These are phyloP conservation scores for Pyrocoelia pectoralis DNA, from an alignment of 2,888 invertebrate genomes.

Conservation along the genomic window DNA sequence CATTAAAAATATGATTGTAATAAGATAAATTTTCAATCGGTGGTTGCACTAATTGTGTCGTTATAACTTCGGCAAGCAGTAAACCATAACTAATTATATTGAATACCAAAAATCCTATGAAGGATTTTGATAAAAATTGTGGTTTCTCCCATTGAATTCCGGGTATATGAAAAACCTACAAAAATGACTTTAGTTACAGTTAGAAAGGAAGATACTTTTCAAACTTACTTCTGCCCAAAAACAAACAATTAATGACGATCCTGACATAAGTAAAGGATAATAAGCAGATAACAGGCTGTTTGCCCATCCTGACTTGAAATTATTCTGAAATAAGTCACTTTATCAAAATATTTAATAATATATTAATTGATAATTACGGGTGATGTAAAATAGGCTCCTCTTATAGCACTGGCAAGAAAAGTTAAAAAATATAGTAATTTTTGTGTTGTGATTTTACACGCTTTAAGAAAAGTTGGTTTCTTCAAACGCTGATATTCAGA, in stretches of 20 bases:
- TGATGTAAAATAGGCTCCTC: slow-evolving; percentile 90
- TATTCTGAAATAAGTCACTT: slow-evolving; percentile 64
- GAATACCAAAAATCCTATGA: slow-evolving; percentile 88
- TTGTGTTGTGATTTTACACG: slow-evolving; percentile 88
- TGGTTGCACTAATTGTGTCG: slow-evolving; percentile 62
- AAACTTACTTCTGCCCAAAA: slow-evolving; percentile 90
- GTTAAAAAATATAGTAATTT: slow-evolving; percentile 89
- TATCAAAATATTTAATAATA: background rate
- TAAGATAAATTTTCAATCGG: slow-evolving; percentile 68
- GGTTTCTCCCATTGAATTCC: slow-evolving; percentile 89
- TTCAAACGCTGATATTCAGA: slow-evolving; percentile 85
- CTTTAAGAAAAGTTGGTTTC: slow-evolving; percentile 80
- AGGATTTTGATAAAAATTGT: slow-evolving; percentile 90
- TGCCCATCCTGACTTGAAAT: slow-evolving; percentile 85
- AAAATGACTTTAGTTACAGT: slow-evolving; percentile 10
- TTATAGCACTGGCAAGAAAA: slow-evolving; percentile 82
- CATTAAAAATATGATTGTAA: slow-evolving; percentile 89
- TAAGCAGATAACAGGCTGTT: slow-evolving; percentile 87
- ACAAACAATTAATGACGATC: slow-evolving; percentile 89
- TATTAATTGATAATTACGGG: slow-evolving; percentile 68
- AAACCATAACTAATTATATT: slow-evolving; percentile 89
- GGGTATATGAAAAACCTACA: slow-evolving; percentile 89
- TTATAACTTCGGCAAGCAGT: slow-evolving; percentile 76
- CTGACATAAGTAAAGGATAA: slow-evolving; percentile 88
- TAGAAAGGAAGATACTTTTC: no score